Evolutionary conservation across 2,797 vertebrate species (phyloP).

Genomic region (Sebastes miniatus): DNA sequence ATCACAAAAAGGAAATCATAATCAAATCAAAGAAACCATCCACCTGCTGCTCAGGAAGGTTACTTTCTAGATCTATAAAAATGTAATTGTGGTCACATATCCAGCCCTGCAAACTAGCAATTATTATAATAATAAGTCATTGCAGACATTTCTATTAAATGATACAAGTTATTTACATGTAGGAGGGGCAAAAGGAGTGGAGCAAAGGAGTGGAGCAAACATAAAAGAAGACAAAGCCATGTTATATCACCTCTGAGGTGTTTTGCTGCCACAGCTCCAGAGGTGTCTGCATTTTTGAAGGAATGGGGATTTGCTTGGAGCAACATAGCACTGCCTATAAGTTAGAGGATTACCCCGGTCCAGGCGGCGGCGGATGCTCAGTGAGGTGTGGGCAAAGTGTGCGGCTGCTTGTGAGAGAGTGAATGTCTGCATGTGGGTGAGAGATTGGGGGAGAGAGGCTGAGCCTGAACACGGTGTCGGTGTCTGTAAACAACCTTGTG

Average conservation of each 20-base stretch:
- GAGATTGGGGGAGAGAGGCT: constrained; percentile 45
- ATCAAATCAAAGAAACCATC: too few species aligned
- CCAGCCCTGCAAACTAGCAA: not conserved
- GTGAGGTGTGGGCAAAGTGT: constrained; percentile 55
- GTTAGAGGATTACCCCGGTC: constrained; percentile 69
- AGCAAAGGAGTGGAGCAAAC: not conserved
- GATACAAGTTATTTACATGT: not conserved
- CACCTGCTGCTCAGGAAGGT: not conserved
- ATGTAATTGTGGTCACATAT: not conserved
- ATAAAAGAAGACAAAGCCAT: constrained; percentile 10
- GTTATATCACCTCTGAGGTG: constrained; percentile 47
- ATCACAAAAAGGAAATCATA: too few species aligned
- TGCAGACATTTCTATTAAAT: not conserved
- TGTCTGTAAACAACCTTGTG: constrained; percentile 75
- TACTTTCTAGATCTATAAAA: not conserved
- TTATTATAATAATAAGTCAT: not conserved
- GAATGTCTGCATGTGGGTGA: constrained; percentile 54
- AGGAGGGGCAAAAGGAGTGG: not conserved
- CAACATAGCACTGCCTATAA: constrained; percentile 56
- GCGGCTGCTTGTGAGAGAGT: constrained; percentile 50
- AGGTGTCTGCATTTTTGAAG: constrained; percentile 61
- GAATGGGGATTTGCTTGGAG: constrained; percentile 61
- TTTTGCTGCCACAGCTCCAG: constrained; percentile 51
- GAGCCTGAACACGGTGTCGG: constrained; percentile 53
- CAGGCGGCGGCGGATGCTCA: constrained; percentile 44